Evolutionary conservation across 2,797 vertebrate genomes (phyloP).

Genomic region (Telmatherina bonti): DNA sequence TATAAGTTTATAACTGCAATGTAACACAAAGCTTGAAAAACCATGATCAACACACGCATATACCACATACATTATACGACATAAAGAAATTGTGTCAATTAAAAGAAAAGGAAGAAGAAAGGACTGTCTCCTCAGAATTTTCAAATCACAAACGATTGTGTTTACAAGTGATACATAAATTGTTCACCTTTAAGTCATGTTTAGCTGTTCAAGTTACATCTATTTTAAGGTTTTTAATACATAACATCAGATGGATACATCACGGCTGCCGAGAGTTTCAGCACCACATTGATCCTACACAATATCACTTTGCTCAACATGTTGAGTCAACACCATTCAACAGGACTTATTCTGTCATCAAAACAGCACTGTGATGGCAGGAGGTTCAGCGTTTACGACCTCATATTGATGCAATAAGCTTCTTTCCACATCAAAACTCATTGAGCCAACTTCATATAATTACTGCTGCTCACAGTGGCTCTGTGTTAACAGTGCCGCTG

Average conservation of each 20-base stretch:
- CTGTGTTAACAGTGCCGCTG: not conserved
- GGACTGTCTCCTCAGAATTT: too few species aligned
- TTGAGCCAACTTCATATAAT: not conserved
- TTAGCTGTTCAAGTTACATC: too few species aligned
- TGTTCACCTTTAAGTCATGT: too few species aligned
- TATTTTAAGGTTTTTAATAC: not conserved
- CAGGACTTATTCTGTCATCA: constrained; percentile 27
- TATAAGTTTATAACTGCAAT: too few species aligned
- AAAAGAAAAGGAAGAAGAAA: too few species aligned
- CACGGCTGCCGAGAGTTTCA: not conserved
- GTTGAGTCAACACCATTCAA: constrained; percentile 16
- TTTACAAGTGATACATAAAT: not conserved
- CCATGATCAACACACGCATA: too few species aligned
- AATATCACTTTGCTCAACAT: constrained; percentile 14
- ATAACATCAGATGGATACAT: not conserved
- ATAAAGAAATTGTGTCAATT: too few species aligned
- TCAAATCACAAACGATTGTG: too few species aligned
- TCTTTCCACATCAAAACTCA: not conserved
- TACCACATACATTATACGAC: too few species aligned
- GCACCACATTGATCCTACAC: not conserved
- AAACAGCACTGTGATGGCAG: not conserved
- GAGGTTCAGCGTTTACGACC: constrained; percentile 5
- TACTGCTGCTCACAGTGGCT: constrained; percentile 1
- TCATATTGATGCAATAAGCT: constrained; percentile 21
- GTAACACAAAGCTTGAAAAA: too few species aligned